Conservation (phyloP, 2,113 vertebrate genomes). For the Brachyistius frenatus region DNA sequence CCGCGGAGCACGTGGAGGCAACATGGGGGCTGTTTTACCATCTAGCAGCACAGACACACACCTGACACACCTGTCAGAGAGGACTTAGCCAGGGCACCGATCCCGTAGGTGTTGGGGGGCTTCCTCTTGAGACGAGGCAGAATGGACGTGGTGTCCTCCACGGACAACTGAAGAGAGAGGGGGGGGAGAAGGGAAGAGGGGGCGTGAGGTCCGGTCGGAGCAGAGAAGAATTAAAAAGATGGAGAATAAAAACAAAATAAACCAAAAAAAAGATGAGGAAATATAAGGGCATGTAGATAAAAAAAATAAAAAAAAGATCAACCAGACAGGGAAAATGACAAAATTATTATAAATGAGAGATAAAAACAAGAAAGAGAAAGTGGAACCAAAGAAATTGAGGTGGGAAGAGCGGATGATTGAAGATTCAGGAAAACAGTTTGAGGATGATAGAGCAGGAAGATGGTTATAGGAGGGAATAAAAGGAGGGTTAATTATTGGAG, state of each 20-base stretch:
- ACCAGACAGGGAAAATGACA: slow-evolving; percentile 6
- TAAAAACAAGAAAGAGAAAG: slow-evolving; percentile 26
- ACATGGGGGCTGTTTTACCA: slow-evolving; percentile 86
- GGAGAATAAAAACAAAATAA: neutral
- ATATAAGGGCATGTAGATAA: neutral
- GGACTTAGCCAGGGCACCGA: slow-evolving; percentile 98
- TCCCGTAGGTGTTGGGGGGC: slow-evolving; percentile 93
- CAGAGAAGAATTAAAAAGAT: neutral
- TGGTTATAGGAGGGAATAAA: slow-evolving; percentile 49
- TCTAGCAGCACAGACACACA: slow-evolving; percentile 87
- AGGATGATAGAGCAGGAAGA: slow-evolving; percentile 19
- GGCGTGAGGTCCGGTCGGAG: too few species aligned
- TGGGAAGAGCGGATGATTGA: slow-evolving; percentile 46
- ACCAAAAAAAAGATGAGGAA: neutral
- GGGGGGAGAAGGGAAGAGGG: slow-evolving; percentile 1
- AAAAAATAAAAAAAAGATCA: neutral
- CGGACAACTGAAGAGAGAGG: slow-evolving; percentile 89
- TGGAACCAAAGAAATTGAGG: slow-evolving; percentile 42
- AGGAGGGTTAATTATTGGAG: slow-evolving; percentile 54
- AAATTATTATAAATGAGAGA: slow-evolving; percentile 15
- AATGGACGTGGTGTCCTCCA: slow-evolving; percentile 99
- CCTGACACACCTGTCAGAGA: slow-evolving; percentile 97
- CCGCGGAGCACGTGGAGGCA: slow-evolving; percentile 75
- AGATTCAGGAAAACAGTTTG: slow-evolving; percentile 24
- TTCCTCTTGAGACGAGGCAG: slow-evolving; percentile 96